Evolutionary conservation across 1,140 invertebrate genomes (phyloP), one percentile per base, ranked within the genome.

Genomic region (Gryllus bimaculatus): DNA sequence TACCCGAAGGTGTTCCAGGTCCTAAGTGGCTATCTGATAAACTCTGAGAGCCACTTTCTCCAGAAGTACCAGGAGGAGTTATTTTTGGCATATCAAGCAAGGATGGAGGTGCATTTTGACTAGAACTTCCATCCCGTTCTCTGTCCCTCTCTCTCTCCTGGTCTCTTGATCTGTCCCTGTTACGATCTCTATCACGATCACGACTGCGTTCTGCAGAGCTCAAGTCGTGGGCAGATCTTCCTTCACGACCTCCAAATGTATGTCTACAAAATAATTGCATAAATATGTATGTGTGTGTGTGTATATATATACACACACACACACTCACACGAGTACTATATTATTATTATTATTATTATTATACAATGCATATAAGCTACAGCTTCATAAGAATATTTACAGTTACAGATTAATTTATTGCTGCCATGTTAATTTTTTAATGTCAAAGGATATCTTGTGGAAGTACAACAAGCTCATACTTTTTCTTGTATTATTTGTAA

Each of bases 81-180:
- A 79, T 74, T 54, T 79, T 79, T 75, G 47, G 78, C 15, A 87
- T 76, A 78, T 87, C 85, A 83, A 86, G 83, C 3, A 87, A 77
- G 2, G 86, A 83, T 18, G 85, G 85, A 1, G 85, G 85, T 0
- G 81, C 82, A 78, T 85, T 85, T 8, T 85, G 84, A 47, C 85
- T 83, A 48, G 83, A 82, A 54, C 84, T 82, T 0, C 84, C 83
- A 73, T 87, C 86, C 73, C 84, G 84, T 76, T 86, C 87, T 75
- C 87, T 84, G 78, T 73, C 79, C 73, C 79, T 87, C 85, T 15
- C 81, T 80, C 82, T 77, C 12, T 82, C 81, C 74, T 82, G 77
- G 74, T 83, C 82, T 66, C 80, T 79, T 66, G 80, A 80, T 74
- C 81, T 80, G 18, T 79, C 82, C 80, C 75, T 84, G 83, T 81